Percentiles rank a stretch among this genome's conserved stretches.
These are phyloP conservation scores for Flabesymbios commensalis DNA, from an alignment of 2,888 invertebrate species.

Conservation along the genomic window DNA sequence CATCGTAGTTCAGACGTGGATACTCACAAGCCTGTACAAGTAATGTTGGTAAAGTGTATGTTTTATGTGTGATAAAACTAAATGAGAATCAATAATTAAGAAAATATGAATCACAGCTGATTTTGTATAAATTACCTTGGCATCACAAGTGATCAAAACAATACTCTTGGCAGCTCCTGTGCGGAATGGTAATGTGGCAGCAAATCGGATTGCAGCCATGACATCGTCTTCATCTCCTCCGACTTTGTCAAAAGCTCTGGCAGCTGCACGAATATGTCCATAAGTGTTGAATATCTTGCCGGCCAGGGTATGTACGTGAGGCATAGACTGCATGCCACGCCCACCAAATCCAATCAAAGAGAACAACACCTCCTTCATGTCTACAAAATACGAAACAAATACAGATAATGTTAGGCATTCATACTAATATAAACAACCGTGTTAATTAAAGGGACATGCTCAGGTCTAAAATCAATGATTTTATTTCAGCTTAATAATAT, in stretches of 20 bases:
- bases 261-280: slow-evolving; percentile 23
- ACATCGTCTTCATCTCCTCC: slow-evolving; percentile 37
- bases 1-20: slow-evolving; percentile 13
- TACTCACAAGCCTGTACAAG: slow-evolving; percentile 74
- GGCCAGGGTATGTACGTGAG: slow-evolving; percentile 71
- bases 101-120: too few relatives aligned
- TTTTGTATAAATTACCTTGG: too few relatives aligned
- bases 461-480: too few relatives aligned
- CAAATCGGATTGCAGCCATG: slow-evolving; percentile 69
- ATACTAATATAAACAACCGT: not conserved
- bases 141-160: slow-evolving; percentile 80
- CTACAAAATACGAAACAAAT: slow-evolving; percentile 27
- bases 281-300: slow-evolving; percentile 46
- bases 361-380: slow-evolving; percentile 68
- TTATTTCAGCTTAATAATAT: too few relatives aligned
- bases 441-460: too few relatives aligned
- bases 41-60: too few relatives aligned
- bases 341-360: slow-evolving; percentile 77
- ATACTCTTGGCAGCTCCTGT: slow-evolving; percentile 83
- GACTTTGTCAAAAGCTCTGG: slow-evolving; percentile 17
- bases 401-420: not conserved
- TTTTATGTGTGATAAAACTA: too few relatives aligned
- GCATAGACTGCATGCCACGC: slow-evolving; percentile 66
- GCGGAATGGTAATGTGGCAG: slow-evolving; percentile 71
- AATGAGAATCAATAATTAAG: too few relatives aligned